These are phyloP conservation scores for Menidia menidia DNA, from an alignment of 2,797 vertebrate species.

Conservation along the genomic window DNA sequence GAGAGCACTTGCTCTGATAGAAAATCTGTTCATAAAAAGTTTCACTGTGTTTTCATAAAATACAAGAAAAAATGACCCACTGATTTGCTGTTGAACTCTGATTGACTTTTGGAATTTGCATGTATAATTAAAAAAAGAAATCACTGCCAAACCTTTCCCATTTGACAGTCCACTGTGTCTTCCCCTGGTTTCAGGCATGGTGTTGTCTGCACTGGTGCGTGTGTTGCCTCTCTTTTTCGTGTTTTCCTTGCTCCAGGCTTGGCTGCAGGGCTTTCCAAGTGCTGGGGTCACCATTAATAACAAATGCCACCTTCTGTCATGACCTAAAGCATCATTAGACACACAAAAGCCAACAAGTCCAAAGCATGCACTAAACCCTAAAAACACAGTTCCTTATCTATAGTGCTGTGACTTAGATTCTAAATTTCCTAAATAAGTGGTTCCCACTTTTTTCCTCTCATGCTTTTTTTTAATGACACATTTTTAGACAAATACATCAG, in stretches of 20 bases:
- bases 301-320: slow-evolving; percentile 83
- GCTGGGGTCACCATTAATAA: slow-evolving; percentile 82
- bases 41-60: slow-evolving; percentile 18
- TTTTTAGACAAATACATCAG: slow-evolving; percentile 4
- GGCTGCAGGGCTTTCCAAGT: slow-evolving; percentile 51
- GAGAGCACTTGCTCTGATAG: slow-evolving; percentile 33
- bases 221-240: slow-evolving; percentile 24
- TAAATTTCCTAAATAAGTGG: slow-evolving; percentile 31
- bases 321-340: slow-evolving; percentile 66
- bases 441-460: slow-evolving; percentile 31
- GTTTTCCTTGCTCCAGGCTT: slow-evolving; percentile 68
- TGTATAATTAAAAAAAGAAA: slow-evolving; percentile 66
- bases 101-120: slow-evolving; percentile 65
- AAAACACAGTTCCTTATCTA: slow-evolving; percentile 26
- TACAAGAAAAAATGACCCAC: slow-evolving; percentile 37
- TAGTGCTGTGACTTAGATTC: slow-evolving; percentile 28
- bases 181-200: slow-evolving; percentile 5
- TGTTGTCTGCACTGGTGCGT: slow-evolving; percentile 35
- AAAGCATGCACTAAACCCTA: slow-evolving; percentile 13
- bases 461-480: slow-evolving; percentile 28
- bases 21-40: slow-evolving; percentile 20
- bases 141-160: slow-evolving; percentile 56
- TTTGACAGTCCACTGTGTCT: slow-evolving; percentile 34
- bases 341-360: slow-evolving; percentile 27
- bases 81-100: slow-evolving; percentile 60